phyloP scores from a whole-genome alignment of 92 coral and sea anemone species.

The Zoanthus solanderi region DNA sequence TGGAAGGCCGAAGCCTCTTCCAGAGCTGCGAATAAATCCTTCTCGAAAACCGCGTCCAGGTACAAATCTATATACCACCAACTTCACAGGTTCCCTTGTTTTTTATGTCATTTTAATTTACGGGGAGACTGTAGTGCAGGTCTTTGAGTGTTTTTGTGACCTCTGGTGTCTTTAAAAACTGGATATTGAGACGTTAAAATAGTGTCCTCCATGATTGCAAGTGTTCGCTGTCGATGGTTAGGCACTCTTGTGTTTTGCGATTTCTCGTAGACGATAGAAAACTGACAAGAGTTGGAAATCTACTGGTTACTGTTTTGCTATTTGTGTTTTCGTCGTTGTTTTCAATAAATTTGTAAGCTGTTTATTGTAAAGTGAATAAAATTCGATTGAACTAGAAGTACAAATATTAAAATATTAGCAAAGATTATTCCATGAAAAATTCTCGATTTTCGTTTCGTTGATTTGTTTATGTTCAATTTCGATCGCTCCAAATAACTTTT shows the following conservation, averaged over 20 bases:
- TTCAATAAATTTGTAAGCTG: not conserved
- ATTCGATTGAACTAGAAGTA: not conserved
- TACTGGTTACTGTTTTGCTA: not conserved
- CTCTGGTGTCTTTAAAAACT: slow-evolving; percentile 24
- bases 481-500: slow-evolving; percentile 30
- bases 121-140: slow-evolving; percentile 20
- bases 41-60: slow-evolving; percentile 88
- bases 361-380: not conserved
- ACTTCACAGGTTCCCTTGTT: slow-evolving; percentile 63
- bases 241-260: slow-evolving; percentile 29
- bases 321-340: slow-evolving; percentile 9
- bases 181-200: not conserved
- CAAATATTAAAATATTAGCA: not conserved
- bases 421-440: not conserved
- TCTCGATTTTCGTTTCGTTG: slow-evolving; percentile 9
- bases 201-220: not conserved
- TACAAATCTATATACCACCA: slow-evolving; percentile 78
- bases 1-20: slow-evolving; percentile 74
- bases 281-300: not conserved
- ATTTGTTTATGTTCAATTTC: slow-evolving; percentile 43
- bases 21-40: slow-evolving; percentile 69
- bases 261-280: not conserved
- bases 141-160: slow-evolving; percentile 42
- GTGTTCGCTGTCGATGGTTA: slow-evolving; percentile 4
- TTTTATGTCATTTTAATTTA: slow-evolving; percentile 36